Evolutionary conservation across 92 coral and sea anemone species (phyloP), one percentile per base, ranked within the genome.

Genomic region (Virgularia gustaviana): DNA sequence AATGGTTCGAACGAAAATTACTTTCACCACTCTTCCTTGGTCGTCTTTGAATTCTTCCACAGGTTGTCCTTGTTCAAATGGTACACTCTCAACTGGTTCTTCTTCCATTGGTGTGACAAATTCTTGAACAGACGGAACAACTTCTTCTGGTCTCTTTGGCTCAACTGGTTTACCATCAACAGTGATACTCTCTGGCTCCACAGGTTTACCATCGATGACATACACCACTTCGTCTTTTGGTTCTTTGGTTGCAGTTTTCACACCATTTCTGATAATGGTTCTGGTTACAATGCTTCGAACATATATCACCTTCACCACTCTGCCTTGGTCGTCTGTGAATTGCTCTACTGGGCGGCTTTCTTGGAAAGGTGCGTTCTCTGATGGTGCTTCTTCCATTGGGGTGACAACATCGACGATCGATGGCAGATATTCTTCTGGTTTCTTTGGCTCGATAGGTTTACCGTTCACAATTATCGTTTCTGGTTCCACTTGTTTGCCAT

Each of bases 11-110:
- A 42, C 76, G 15, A 81, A 71, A 44, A 78, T 49, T n/a, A 82
- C 63, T 39, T 57, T 85, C 15, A 81, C 87, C n/a, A 49, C 59
- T 54, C 42, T 83, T 11, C 91, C 88, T 23, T 81, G 68, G 12
- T 72, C 88, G 28, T 85, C 89, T 1, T 64, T 55, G 59, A 33
- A 82, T 36, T 85, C 95, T 23, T 82, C 90, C 13, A 78, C 81
- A 1, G 73, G 63, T 63, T n/a, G 20, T n/a, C 63, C 41, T 20
- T 38, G 77, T 12, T 24, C 62, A 25, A 33, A 49, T 45, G 63
- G 53, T 38, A 35, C 19, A 64, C 65, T 63, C 65, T 77, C 67
- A 27, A 77, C 44, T 2, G 81, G 81, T 25, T 20, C 55, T 6
- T 42, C 35, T 39, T 65, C 72, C 10, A 25, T 0, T 27, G 72